Conservation (phyloP, 2,797 vertebrate genomes). For the Glyptemys insculpta region DNA sequence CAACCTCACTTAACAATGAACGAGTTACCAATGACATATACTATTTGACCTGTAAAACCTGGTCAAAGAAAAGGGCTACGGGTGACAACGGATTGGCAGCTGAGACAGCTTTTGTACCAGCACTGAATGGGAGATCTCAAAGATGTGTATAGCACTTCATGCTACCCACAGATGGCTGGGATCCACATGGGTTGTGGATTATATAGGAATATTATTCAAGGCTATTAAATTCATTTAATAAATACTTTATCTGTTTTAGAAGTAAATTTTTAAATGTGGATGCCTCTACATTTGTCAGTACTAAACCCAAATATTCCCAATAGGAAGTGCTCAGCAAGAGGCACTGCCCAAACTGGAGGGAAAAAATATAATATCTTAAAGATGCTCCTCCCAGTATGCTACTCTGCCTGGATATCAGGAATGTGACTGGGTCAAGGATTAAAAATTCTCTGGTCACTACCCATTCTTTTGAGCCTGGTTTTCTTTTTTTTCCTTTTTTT, state of each 20-base stretch:
- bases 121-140: background rate
- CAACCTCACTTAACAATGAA: background rate
- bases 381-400: background rate
- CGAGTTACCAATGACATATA: constrained; percentile 1
- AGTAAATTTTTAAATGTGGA: background rate
- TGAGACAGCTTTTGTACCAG: background rate
- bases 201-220: no score
- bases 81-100: background rate
- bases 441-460: no score
- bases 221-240: no score
- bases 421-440: no score
- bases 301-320: background rate
- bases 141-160: background rate
- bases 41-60: background rate
- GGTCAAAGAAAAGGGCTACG: background rate
- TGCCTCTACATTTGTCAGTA: background rate
- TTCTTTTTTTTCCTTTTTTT: no score
- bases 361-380: background rate
- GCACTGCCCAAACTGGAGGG: no score
- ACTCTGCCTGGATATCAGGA: background rate
- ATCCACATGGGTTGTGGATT: background rate
- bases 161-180: background rate
- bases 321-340: background rate
- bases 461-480: background rate
- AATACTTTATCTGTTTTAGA: no score